Base-by-base conservation (phyloP, 2,797 vertebrate species). In the Novumbra hubbsi region DNA sequence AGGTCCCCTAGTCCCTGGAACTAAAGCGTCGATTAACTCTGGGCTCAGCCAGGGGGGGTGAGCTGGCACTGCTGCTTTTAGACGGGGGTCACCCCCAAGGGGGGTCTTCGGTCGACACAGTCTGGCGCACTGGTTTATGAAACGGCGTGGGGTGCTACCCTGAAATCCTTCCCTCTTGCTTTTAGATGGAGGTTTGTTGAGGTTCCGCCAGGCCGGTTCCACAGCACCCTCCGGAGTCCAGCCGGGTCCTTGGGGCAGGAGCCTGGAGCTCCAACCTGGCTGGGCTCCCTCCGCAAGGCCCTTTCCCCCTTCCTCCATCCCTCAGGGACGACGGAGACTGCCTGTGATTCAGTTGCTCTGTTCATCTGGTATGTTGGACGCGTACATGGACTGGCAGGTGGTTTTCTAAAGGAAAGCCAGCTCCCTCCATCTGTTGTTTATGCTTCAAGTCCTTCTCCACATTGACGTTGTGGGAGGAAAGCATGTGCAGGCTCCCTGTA, bases 21-120 rank as follows among this genome's bases (percentile, higher is more conserved):
- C 78, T 87, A 89, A 90, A 82, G 77, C 80, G 71, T 79, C 84
- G 83, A 92, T 92, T 89, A 88, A 90, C 91, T 90, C 87, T 38
- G 0, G 71, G 77, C 81, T 74, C 77, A 73, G 68, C 65, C 82
- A 68, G 82, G 74, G 77, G 80, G 83, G 92, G 88, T 78, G 82
- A 86, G 82, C 80, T 83, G 0, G 7, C n/a, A 66, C 79, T 87
- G 83, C 79, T 7, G 28, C 66, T 74, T 65, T 78, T 38, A 73
- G 73, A 86, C 45, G 77, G 81, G 84, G 73, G n/a, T n/a, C n/a
- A n/a, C n/a, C n/a, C n/a, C n/a, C n/a, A n/a, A n/a, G n/a, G n/a
- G n/a, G n/a, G n/a, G n/a, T n/a, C n/a, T n/a, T n/a, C n/a, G n/a
- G n/a, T n/a, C n/a, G n/a, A n/a, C n/a, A n/a, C n/a, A n/a, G n/a